Evolutionary conservation across 1,140 invertebrate genomes (phyloP), one percentile per base, ranked within the genome.

Genomic region (Hesperophylax magnus): DNA sequence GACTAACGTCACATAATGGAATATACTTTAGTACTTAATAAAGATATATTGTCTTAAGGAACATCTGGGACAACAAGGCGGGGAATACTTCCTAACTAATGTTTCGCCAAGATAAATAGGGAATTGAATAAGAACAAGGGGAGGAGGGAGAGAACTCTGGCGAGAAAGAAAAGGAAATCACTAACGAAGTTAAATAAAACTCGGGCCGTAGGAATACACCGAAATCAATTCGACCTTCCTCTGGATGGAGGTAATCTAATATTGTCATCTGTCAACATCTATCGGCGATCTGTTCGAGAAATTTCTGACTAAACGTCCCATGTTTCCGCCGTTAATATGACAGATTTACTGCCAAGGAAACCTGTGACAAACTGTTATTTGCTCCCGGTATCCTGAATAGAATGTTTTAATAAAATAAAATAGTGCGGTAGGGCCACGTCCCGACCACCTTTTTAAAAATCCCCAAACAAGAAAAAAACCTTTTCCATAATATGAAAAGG

Each of bases 21-120:
- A 67, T 67, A 67, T n/a, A 34, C 63, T 67, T 34, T 67, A n/a
- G 22, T 31, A 67, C 63, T 67, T 61, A 67, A 67, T 67, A 67
- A 15, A 67, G 63, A 67, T 67, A 67, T 67, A 67, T 67, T 15
- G 63, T 67, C 63, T 67, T 27, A 17, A 39, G 22, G 17, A 67
- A 67, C 63, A 67, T 67, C 63, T 67, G 63, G 63, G 63, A 61
- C 63, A 34, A 67, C 63, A 31, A n/a, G 63, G 24, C 22, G 24
- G 11, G 24, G 31, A n/a, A 27, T 27, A 31, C 63, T 67, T 34
- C 63, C 27, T 34, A 67, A 67, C 63, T 67, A 67, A 67, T 67
- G 63, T 67, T 67, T 67, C 24, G 63, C 63, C 27, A 67, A 67
- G 63, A 67, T 67, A 67, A 67, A 67, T 67, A 22, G 31, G 22